Evolutionary conservation across 2,113 vertebrate genomes (phyloP), one percentile per base, ranked within the genome.

Genomic region (Eira barbara): DNA sequence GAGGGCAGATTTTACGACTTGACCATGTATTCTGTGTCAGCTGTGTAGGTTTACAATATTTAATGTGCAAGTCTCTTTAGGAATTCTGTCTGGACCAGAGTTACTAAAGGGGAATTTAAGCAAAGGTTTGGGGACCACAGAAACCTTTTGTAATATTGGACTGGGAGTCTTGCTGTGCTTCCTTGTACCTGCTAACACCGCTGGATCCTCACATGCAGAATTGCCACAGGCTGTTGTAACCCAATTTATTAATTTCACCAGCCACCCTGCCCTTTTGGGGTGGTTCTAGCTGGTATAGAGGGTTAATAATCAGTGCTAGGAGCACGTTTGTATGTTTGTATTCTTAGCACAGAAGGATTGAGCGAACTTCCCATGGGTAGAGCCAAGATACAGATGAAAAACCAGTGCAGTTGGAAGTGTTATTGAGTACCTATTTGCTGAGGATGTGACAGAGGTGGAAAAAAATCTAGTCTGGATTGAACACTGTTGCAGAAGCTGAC

Each of bases 291-390:
- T 86, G 63, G 31, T 78, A n/a, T 18, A 82, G 86, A 89, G 39
- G 9, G 2, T 88, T 91, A 29, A 45, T 91, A 29, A 45, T 67
- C 29, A 71, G 8, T 52, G 27, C 69, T 57, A 63, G 20, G 18
- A 79, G 21, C 7, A 11, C 74, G 31, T 90, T 52, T 94, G 15
- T 31, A 63, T 39, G 3, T 18, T 31, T 87, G 23, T 31, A 36
- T 90, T 96, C 94, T 96, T 36, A 74, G 74, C 92, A n/a, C 52
- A 92, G 73, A 86, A 76, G 29, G 89, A 78, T 52, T 89, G 63
- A 34, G 78, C 82, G 31, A 52, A 71, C 81, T 85, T 88, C 81
- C 29, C 88, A 20, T 42, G 17, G 25, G 14, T 42, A 83, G 52
- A 83, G 82, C 17, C 78, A 42, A 59, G 57, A 74, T 74, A 71